Base-by-base conservation (phyloP, 2,888 invertebrate species). In the Cephus pulcher region DNA sequence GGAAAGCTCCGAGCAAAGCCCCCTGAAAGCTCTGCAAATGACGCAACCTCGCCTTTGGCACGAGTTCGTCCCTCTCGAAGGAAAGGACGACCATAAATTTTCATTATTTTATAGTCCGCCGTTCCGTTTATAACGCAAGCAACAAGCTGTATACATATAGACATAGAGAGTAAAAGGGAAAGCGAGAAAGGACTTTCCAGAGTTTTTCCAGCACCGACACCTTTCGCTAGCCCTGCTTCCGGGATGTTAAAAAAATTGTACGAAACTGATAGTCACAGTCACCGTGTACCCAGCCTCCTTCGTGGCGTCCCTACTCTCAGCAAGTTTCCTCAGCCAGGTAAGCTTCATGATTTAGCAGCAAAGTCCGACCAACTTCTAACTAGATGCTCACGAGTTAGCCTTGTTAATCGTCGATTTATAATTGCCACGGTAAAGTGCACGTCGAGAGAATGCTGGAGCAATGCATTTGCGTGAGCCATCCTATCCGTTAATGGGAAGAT, bases 51-150 rank as follows among this genome's bases (percentile, higher is more conserved):
- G 81, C 83, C 80, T 81, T 82, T 83, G 79, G 40, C 40, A 40
- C 40, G 40, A 15, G 83, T 83, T 84, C 84, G 77, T 82, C 80
- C 73, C 75, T 74, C 81, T 79, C 79, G 79, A 77, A 80, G 77
- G 79, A 80, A 80, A 77, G 75, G 81, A 34, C 75, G 76, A 77
- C 85, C 82, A 87, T 89, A 89, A 88, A 89, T 89, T 89, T 88
- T 89, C 89, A 89, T 89, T 89, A 89, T 89, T 89, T 89, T 86
- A 88, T 86, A 89, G 88, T 88, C 87, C 86, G 2, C 85, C 85
- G 87, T 83, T 86, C 87, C 87, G 86, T 88, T 87, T 88, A 84
- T 86, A 88, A 84, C 86, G 87, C 87, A 86, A 85, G 81, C 86
- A 86, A 87, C 85, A 88, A 88, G 86, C 85, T 6, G 40, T 40